These are phyloP conservation scores for Himalopsyche tibetana DNA, from an alignment of 2,888 invertebrate genomes.

Conservation along the genomic window DNA sequence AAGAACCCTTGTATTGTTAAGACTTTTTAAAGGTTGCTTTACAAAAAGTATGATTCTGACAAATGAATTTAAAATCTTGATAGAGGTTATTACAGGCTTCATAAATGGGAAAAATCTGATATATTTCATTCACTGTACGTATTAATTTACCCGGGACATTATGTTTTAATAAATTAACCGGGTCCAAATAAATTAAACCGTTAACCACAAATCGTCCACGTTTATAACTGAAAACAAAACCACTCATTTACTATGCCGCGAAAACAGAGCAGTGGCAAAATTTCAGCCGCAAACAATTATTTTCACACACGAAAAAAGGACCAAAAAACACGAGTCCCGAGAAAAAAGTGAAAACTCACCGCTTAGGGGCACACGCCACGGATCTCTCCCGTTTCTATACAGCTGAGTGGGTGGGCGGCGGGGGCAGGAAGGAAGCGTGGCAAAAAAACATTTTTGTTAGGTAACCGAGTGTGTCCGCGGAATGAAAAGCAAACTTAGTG, in stretches of 20 bases:
- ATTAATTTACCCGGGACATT: no score
- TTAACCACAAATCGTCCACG: no score
- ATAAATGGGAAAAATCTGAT: no score
- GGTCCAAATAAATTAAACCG: no score
- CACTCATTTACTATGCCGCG: neutral
- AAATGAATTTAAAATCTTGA: no score
- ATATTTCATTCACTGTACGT: no score
- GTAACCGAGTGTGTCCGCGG: conserved; percentile 64
- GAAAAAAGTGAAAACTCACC: conserved; percentile 25
- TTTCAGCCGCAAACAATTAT: conserved; percentile 53
- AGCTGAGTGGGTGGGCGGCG: neutral
- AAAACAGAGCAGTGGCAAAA: conserved; percentile 26
- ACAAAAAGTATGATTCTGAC: no score
- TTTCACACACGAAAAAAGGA: conserved; percentile 45
- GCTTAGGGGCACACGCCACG: conserved; percentile 10
- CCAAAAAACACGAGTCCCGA: conserved; percentile 4
- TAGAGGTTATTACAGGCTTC: no score
- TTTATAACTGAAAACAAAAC: neutral
- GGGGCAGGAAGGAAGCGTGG: conserved; percentile 25
- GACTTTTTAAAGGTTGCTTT: no score
- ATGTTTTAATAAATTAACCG: no score
- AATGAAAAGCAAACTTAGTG: conserved; percentile 53
- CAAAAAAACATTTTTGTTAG: conserved; percentile 63
- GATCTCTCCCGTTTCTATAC: neutral
- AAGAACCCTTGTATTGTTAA: no score